A percentile compares a stretch with the other conserved stretches of the same genome.
phyloP scores from a whole-genome alignment of 1,140 invertebrate species.

The Coboldia fuscipes region DNA sequence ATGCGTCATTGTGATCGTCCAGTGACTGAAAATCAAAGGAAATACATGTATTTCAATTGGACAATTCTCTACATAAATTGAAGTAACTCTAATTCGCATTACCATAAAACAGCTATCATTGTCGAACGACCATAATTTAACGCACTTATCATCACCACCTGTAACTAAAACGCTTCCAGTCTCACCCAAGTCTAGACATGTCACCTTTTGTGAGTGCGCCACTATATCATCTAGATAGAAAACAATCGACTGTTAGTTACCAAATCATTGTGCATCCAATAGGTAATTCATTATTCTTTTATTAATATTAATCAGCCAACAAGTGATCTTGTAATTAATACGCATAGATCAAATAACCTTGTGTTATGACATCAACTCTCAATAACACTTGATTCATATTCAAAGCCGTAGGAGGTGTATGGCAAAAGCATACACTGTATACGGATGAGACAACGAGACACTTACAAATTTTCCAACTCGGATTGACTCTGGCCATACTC shows the following conservation, averaged over 20 bases:
- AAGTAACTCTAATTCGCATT: conserved; percentile 7
- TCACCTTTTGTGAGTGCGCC: conserved; percentile 65
- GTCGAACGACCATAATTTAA: conserved; percentile 92
- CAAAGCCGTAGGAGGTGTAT: background rate
- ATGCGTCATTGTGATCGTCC: conserved; percentile 75
- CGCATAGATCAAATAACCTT: background rate
- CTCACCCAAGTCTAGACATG: conserved; percentile 69
- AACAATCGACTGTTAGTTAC: background rate
- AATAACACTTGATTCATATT: background rate
- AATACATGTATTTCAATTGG: background rate
- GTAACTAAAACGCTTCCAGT: conserved; percentile 83
- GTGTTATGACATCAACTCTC: background rate
- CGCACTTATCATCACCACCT: conserved; percentile 92
- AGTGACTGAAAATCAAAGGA: conserved; percentile 22
- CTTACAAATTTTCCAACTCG: too few relatives aligned
- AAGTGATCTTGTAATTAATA: background rate
- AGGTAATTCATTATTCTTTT: background rate
- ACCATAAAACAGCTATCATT: conserved; percentile 93
- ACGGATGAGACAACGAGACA: too few relatives aligned
- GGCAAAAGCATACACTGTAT: background rate
- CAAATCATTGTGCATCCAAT: background rate
- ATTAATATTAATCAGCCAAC: background rate
- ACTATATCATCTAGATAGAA: conserved; percentile 57
- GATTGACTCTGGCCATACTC: too few relatives aligned
- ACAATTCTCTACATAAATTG: background rate